phyloP scores from a whole-genome alignment of 2,113 vertebrate genomes.

The Phrynosoma platyrhinos region DNA sequence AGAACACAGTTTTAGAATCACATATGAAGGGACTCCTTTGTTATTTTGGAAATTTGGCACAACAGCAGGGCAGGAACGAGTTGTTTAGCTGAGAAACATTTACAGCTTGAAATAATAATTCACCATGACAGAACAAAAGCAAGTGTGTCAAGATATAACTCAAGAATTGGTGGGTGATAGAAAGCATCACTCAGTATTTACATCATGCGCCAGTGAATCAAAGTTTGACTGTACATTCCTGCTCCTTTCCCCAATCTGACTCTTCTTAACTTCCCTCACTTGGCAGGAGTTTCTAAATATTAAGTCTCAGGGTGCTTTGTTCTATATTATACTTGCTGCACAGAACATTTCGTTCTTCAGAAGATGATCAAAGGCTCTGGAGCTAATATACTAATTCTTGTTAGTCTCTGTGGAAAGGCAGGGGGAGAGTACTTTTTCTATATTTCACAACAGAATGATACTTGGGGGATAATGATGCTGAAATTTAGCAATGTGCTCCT shows the following conservation, averaged over 20 bases:
- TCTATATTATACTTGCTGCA: too few relatives aligned
- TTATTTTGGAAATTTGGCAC: background rate
- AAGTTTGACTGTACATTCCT: background rate
- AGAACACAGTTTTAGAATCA: background rate
- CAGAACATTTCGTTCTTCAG: background rate
- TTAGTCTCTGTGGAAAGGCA: background rate
- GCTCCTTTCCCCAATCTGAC: too few relatives aligned
- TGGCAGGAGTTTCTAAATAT: background rate
- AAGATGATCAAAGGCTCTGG: background rate
- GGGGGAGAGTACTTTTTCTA: background rate
- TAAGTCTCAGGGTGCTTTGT: background rate
- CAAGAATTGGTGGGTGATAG: too few relatives aligned
- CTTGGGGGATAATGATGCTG: background rate
- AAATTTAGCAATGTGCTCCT: slow-evolving; percentile 15
- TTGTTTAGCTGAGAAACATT: background rate
- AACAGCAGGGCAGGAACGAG: too few relatives aligned
- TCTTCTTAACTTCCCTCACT: background rate
- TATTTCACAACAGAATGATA: background rate
- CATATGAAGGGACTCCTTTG: background rate
- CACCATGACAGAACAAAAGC: background rate
- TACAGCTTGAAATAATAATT: background rate
- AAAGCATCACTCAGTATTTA: background rate
- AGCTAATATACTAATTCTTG: background rate
- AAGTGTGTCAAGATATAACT: background rate
- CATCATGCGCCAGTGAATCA: too few relatives aligned